Percentiles rank a stretch among this genome's conserved stretches.
Evolutionary conservation across 2,888 invertebrate genomes (phyloP).

Genomic region (Heteromurus nitidus): DNA sequence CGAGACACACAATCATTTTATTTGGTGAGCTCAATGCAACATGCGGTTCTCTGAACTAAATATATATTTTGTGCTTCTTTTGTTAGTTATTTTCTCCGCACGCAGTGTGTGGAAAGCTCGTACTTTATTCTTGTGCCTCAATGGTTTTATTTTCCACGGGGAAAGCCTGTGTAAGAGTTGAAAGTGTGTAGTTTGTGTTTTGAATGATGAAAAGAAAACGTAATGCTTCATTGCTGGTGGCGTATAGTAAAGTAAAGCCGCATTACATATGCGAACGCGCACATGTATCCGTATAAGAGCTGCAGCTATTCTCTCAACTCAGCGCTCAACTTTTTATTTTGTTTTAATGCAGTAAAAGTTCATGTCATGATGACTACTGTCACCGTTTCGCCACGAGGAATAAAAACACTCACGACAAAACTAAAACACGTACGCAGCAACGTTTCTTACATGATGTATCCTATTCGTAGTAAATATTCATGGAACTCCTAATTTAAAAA

Average conservation of each 20-base stretch:
- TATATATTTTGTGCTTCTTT: not conserved
- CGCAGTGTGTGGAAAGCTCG: not conserved
- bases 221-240: conserved; percentile 14
- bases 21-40: not conserved
- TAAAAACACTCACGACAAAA: too few species aligned
- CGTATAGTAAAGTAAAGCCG: conserved; percentile 21
- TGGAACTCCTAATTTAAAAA: too few species aligned
- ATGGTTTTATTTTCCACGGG: conserved; percentile 17
- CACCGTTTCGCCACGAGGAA: too few species aligned
- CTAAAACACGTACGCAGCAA: too few species aligned
- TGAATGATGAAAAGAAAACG: conserved; percentile 19
- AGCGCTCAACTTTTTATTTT: not conserved
- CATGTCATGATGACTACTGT: not conserved
- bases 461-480: too few species aligned
- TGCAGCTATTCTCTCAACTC: too few species aligned
- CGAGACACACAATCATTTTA: conserved; percentile 24
- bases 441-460: too few species aligned
- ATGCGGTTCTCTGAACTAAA: not conserved
- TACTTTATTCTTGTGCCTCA: conserved; percentile 30
- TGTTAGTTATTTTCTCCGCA: conserved; percentile 25
- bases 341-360: not conserved
- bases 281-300: too few species aligned
- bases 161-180: not conserved
- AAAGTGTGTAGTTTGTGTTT: not conserved
- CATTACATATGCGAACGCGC: conserved; percentile 4